Evolutionary conservation across 2,888 invertebrate genomes (phyloP).

Genomic region (Mythimna pallens): DNA sequence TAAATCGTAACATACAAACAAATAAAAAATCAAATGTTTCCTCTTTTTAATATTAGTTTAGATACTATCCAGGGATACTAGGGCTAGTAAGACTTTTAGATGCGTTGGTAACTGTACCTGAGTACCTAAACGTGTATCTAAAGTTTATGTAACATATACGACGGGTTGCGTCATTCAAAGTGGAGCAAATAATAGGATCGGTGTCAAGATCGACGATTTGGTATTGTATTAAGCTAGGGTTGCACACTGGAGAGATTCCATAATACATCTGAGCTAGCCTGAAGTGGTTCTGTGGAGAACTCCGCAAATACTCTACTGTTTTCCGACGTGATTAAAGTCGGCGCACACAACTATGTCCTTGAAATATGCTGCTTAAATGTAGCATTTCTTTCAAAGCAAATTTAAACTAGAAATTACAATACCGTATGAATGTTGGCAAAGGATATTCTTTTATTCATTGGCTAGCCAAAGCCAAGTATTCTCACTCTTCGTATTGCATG

Average conservation of each 20-base stretch:
- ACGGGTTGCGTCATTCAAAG: conserved; percentile 65
- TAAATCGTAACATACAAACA: too few relatives aligned
- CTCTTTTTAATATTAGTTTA: too few relatives aligned
- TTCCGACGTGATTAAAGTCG: conserved; percentile 28
- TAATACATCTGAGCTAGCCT: conserved; percentile 57
- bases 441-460: conserved; percentile 51
- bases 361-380: conserved; percentile 19
- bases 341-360: conserved; percentile 19
- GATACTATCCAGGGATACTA: neutral
- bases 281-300: conserved; percentile 75
- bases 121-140: conserved; percentile 11
- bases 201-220: conserved; percentile 66
- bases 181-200: conserved; percentile 62
- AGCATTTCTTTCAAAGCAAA: conserved; percentile 17
- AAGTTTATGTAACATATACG: conserved; percentile 43
- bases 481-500: conserved; percentile 81
- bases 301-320: conserved; percentile 71
- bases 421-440: conserved; percentile 19
- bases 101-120: neutral
- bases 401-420: conserved; percentile 27
- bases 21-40: too few relatives aligned
- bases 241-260: conserved; percentile 60
- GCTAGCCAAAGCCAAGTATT: conserved; percentile 29
- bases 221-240: conserved; percentile 62
- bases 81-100: conserved; percentile 24